These are phyloP conservation scores for Phrynosoma platyrhinos DNA, from an alignment of 2,113 vertebrate species.

Conservation along the genomic window DNA sequence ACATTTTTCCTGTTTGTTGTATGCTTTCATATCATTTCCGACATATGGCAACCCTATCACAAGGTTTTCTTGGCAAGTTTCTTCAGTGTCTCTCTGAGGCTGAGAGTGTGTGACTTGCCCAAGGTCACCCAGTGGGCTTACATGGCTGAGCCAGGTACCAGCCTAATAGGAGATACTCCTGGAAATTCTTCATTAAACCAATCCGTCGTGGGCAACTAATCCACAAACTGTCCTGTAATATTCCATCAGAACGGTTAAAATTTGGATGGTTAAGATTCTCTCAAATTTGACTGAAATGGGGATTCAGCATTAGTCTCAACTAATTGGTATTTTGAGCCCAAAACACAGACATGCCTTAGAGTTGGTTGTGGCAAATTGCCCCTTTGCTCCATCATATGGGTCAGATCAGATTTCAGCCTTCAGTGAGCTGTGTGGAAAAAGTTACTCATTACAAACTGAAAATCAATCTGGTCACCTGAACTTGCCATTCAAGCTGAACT, in stretches of 20 bases:
- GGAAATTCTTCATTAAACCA: background rate
- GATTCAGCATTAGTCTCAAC: background rate
- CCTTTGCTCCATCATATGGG: background rate
- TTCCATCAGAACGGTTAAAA: background rate
- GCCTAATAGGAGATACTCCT: background rate
- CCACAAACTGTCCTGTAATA: background rate
- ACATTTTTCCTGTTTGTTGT: background rate
- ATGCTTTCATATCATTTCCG: too few relatives aligned
- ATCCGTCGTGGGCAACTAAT: too few relatives aligned
- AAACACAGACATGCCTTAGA: background rate
- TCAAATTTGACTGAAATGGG: background rate
- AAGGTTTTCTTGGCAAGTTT: too few relatives aligned
- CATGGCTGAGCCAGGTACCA: background rate
- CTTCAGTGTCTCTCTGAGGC: too few relatives aligned
- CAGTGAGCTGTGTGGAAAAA: background rate
- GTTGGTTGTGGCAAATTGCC: background rate
- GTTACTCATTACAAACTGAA: background rate
- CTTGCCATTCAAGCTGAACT: background rate
- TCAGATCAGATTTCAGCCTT: slow-evolving; percentile 11
- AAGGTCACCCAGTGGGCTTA: too few relatives aligned
- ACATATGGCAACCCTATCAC: too few relatives aligned
- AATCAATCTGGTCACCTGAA: slow-evolving; percentile 9
- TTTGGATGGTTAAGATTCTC: background rate
- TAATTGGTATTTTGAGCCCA: background rate
- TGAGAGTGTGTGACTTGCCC: too few relatives aligned